Percentiles rank a stretch among this genome's conserved stretches.
These are phyloP conservation scores for Linnaemya vulpina DNA, from an alignment of 2,888 invertebrate species.

Conservation along the genomic window DNA sequence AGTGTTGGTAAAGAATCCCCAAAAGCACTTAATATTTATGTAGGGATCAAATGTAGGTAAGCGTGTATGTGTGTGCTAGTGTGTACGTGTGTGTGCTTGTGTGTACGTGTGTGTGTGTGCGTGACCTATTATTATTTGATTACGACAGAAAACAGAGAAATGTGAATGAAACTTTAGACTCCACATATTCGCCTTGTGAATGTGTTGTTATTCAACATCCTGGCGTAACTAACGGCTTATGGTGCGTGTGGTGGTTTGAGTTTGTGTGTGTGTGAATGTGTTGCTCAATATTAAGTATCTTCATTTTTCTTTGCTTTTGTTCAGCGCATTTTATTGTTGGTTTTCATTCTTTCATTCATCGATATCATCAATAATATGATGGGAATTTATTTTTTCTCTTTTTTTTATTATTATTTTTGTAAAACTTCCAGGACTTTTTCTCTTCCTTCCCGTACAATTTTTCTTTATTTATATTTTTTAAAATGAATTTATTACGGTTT, in stretches of 20 bases:
- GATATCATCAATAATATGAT: conserved; percentile 23
- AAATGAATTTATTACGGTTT: conserved; percentile 34
- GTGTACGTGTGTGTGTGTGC: not conserved
- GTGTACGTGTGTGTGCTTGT: not conserved
- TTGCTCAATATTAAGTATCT: conserved; percentile 42
- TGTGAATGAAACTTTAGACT: conserved; percentile 24
- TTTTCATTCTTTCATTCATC: conserved; percentile 12
- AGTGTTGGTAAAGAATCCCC: conserved; percentile 9
- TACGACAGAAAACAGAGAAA: conserved; percentile 6
- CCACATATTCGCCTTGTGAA: not conserved
- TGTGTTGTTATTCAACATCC: not conserved
- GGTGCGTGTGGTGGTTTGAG: not conserved
- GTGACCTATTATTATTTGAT: conserved; percentile 22
- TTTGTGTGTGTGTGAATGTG: conserved; percentile 1
- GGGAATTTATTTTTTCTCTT: conserved; percentile 6
- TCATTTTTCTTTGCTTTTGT: conserved; percentile 36
- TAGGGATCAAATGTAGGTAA: not conserved
- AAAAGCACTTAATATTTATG: conserved; percentile 12
- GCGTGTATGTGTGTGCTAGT: not conserved
- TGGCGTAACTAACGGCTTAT: not conserved
- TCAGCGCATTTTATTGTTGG: not conserved
- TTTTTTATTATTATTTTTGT: conserved; percentile 2
- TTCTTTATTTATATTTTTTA: conserved; percentile 23
- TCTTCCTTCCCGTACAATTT: not conserved
- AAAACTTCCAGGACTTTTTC: not conserved